A percentile compares a stretch with the other conserved stretches of the same genome.
phyloP scores from a whole-genome alignment of 2,797 vertebrate species.

The Ciconia nigra region DNA sequence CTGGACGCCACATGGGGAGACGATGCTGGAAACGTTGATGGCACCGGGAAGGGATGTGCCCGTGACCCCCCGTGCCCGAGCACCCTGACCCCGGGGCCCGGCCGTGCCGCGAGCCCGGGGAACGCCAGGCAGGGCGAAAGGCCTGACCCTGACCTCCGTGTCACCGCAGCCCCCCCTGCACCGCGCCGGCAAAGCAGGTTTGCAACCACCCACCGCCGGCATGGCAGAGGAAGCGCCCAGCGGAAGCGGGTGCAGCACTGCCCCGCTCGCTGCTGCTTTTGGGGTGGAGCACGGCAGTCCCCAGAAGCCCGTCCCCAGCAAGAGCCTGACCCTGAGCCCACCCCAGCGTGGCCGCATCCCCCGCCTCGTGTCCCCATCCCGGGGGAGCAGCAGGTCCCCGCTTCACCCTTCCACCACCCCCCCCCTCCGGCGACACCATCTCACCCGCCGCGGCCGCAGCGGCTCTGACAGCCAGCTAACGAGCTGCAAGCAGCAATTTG shows the following conservation, averaged over 20 bases:
- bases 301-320: neutral
- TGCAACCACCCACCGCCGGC: neutral
- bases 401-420: neutral
- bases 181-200: neutral
- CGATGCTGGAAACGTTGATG: accelerated
- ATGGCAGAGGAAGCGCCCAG: neutral
- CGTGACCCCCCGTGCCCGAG: accelerated
- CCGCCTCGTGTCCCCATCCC: no score
- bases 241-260: neutral
- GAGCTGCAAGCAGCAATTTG: constrained; percentile 53
- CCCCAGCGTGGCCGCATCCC: neutral
- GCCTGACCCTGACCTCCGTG: neutral
- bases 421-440: neutral
- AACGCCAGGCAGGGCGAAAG: accelerated
- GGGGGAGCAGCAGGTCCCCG: neutral
- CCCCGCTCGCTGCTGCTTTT: neutral
- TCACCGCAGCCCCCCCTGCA: neutral
- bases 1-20: neutral
- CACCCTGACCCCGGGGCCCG: neutral
- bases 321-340: neutral
- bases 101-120: accelerated
- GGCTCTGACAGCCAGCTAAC: neutral
- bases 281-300: neutral
- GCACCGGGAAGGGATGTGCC: neutral
- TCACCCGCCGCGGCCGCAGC: neutral